Evolutionary conservation across 1,140 invertebrate species (phyloP), one percentile per base, ranked within the genome.

Genomic region (Hypothenemus hampei): DNA sequence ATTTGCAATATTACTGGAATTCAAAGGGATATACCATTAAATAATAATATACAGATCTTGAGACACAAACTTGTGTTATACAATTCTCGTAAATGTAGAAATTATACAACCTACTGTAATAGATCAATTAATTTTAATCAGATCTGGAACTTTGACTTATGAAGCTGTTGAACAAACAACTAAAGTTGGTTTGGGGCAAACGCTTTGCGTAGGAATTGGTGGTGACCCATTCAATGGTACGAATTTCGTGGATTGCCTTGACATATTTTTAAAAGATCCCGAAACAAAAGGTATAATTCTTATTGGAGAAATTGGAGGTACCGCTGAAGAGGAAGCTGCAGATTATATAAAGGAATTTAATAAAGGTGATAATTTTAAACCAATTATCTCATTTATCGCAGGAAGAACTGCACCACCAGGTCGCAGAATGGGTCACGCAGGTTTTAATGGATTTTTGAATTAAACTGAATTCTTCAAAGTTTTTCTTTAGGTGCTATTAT

Each of bases 211-310:
- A 40, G 97, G 97, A 48, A 99, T 99, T 74, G 97, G 97, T 60
- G 97, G 97, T 51, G 97, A 99, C 84, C 97, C 97, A 7, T 99
- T 99, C 77, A 98, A 98, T 70, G 97, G 97, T 36, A 99, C 96
- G 15, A 93, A 98, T 70, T 99, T 99, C 72, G 96, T 99, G 65
- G 97, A 99, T 72, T 98, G 95, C 70, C 75, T 99, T 29, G 92
- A 98, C 69, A 86, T 98, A 23, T 99, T 99, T 73, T 75, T 99
- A 3, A 81, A 86, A 39, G 95, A 98, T 74, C 83, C 87, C 13
- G 78, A 90, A 15, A 98, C 94, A n/a, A 85, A 92, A 78, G 95
- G 95, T 37, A 98, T 99, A 57, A 92, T 99, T 62, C 80, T 99
- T 65, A 98, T 66, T 23, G 62, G 97, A 66, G 97, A 99, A 79